Evolutionary conservation across 2,113 vertebrate genomes (phyloP).

Genomic region (Gorsachius goisagi): DNA sequence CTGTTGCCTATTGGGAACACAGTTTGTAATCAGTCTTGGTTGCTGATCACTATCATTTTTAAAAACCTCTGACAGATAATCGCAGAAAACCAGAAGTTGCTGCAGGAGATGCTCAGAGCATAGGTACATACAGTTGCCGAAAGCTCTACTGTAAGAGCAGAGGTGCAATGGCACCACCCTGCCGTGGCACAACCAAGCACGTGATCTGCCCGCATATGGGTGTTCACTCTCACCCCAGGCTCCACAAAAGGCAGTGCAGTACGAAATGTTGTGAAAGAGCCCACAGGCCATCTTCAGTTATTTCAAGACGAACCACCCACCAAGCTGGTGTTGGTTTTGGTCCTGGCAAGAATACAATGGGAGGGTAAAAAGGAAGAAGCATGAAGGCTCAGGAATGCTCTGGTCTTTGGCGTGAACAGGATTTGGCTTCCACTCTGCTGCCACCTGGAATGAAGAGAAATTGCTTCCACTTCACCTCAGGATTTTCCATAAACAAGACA

Average conservation of each 20-base stretch:
- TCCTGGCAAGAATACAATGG: neutral
- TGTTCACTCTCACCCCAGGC: neutral
- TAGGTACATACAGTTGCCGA: neutral
- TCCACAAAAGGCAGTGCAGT: neutral
- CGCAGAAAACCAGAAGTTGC: neutral
- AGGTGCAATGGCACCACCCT: neutral
- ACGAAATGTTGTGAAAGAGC: neutral
- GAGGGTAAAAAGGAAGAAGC: neutral
- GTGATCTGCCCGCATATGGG: neutral
- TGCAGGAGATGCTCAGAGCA: neutral
- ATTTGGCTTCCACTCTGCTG: constrained; percentile 35
- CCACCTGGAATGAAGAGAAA: constrained; percentile 50
- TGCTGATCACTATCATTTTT: neutral
- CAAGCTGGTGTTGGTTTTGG: neutral
- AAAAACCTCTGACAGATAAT: neutral
- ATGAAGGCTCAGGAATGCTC: neutral
- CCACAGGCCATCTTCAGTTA: neutral
- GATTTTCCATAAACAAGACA: constrained; percentile 41
- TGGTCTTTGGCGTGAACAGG: neutral
- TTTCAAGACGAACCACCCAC: neutral
- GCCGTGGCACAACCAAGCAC: neutral
- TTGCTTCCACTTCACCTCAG: constrained; percentile 57
- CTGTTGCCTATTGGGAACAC: neutral
- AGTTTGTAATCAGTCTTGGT: neutral
- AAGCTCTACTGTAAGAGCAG: neutral